phyloP scores from a whole-genome alignment of 2,888 invertebrate species.

The Pandemis cinnamomeana region DNA sequence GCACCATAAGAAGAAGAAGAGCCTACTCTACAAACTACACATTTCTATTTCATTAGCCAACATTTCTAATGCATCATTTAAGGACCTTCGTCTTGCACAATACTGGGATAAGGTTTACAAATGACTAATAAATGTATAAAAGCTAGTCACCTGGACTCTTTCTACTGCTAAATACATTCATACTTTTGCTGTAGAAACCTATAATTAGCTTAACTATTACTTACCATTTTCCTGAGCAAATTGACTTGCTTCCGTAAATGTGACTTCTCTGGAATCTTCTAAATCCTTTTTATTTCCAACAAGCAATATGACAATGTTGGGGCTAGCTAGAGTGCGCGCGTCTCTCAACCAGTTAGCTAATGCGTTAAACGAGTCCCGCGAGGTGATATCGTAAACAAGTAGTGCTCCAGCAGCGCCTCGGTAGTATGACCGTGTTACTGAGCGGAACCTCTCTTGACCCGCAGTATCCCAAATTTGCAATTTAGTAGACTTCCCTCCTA shows the following conservation, averaged over 20 bases:
- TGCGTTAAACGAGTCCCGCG: conserved; percentile 96
- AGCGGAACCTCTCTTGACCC: conserved; percentile 98
- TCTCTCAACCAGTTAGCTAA: conserved; percentile 94
- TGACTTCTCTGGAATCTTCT: conserved; percentile 92
- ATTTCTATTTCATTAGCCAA: too few relatives aligned
- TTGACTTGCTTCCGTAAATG: conserved; percentile 91
- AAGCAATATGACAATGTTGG: conserved; percentile 91
- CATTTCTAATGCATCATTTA: too few relatives aligned
- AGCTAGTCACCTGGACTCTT: not conserved
- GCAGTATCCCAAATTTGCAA: conserved; percentile 96
- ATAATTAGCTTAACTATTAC: conserved; percentile 41
- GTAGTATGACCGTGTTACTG: conserved; percentile 94
- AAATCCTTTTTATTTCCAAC: conserved; percentile 94
- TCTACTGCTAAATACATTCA: not conserved
- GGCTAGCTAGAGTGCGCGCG: conserved; percentile 91
- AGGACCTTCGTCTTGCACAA: not conserved
- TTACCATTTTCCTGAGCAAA: conserved; percentile 94
- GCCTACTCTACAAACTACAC: not conserved
- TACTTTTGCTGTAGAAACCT: not conserved
- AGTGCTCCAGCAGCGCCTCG: conserved; percentile 96
- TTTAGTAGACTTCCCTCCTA: conserved; percentile 92
- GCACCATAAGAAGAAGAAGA: too few relatives aligned
- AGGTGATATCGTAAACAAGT: conserved; percentile 95
- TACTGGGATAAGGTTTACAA: not conserved
- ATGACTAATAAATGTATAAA: not conserved